Evolutionary conservation across 2,888 invertebrate species (phyloP).

Genomic region (Mimachlamys varia): DNA sequence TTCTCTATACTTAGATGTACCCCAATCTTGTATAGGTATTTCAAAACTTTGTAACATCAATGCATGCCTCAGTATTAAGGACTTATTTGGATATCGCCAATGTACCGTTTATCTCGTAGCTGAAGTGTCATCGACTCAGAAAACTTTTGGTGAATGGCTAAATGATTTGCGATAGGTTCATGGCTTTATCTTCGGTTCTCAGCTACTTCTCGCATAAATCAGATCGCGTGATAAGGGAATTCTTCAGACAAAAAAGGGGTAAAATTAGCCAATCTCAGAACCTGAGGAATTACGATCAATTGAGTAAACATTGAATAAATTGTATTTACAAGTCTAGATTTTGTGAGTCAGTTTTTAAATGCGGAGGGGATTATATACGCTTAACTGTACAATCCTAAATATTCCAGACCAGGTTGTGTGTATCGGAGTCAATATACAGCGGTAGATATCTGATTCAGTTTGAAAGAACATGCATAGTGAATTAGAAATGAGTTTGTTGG

Average conservation of each 20-base stretch:
- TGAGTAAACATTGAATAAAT: neutral
- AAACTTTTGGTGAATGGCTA: neutral
- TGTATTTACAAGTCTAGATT: conserved; percentile 15
- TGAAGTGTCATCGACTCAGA: neutral
- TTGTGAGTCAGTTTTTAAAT: neutral
- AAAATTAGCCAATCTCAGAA: conserved; percentile 25
- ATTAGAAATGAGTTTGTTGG: conserved; percentile 14
- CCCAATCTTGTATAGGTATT: neutral
- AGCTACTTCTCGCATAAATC: conserved; percentile 31
- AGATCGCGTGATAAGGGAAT: neutral
- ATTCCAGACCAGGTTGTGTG: neutral
- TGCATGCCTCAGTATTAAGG: neutral
- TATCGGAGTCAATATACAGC: neutral
- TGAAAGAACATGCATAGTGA: neutral
- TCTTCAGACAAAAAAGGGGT: conserved; percentile 25
- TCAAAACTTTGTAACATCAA: neutral
- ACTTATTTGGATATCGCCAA: neutral
- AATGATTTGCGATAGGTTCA: conserved; percentile 13
- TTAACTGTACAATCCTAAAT: neutral
- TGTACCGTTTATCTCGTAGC: neutral
- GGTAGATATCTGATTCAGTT: neutral
- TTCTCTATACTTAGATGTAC: neutral
- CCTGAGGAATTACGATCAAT: neutral
- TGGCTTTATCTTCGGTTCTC: neutral
- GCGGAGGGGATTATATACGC: neutral